Evolutionary conservation across 1,140 invertebrate genomes (phyloP).

Genomic region (Campodea augens): DNA sequence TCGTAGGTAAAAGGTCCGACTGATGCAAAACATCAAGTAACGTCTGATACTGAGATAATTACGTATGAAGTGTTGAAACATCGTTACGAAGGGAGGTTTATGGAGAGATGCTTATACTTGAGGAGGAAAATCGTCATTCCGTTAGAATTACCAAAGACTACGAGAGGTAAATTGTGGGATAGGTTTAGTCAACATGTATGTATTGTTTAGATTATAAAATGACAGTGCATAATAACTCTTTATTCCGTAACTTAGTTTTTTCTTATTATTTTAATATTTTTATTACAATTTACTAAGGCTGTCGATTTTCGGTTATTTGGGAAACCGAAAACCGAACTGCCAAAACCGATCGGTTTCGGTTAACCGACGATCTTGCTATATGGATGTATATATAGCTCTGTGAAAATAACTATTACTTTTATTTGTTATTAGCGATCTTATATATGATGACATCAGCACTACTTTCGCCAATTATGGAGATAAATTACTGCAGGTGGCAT

Average conservation of each 20-base stretch:
- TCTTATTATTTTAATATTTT: conserved; percentile 5
- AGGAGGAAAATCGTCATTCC: conserved; percentile 84
- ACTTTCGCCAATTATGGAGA: too few species aligned
- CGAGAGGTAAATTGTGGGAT: conserved; percentile 40
- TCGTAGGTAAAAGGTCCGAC: conserved; percentile 47
- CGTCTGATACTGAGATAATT: conserved; percentile 89
- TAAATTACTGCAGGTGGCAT: too few species aligned
- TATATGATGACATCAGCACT: too few species aligned
- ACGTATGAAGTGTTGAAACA: conserved; percentile 81
- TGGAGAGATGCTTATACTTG: conserved; percentile 79
- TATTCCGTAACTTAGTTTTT: neutral
- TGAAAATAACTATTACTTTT: too few species aligned
- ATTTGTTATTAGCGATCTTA: too few species aligned
- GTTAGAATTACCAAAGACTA: conserved; percentile 76
- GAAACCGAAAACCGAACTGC: too few species aligned
- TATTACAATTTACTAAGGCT: too few species aligned
- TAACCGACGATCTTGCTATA: too few species aligned
- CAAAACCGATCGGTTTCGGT: too few species aligned
- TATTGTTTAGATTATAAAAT: neutral
- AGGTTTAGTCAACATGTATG: neutral
- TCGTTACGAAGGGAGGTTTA: conserved; percentile 67
- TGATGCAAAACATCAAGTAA: conserved; percentile 86
- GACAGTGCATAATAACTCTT: neutral
- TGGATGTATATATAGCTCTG: too few species aligned
- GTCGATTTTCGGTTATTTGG: too few species aligned